Base-by-base conservation (phyloP, 2,797 vertebrate species). In the Podarcis siculus region DNA sequence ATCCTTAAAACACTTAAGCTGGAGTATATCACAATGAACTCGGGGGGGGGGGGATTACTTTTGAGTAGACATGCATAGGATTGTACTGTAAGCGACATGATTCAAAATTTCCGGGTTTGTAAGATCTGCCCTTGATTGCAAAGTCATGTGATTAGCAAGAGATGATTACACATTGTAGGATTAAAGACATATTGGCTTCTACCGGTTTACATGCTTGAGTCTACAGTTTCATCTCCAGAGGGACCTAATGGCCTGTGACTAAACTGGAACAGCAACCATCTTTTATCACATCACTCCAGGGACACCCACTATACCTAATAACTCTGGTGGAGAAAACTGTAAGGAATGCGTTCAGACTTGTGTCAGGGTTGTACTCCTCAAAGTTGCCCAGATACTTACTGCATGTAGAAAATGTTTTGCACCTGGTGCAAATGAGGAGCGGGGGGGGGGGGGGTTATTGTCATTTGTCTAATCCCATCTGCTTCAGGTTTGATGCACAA, bases 211-310 rank as follows among this genome's bases (percentile, higher is more conserved):
- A 71, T 88, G 45, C 55, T 93, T 90, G 89, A 72, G 78, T 85
- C 72, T 9, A 61, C 90, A 82, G 93, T 89, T 94, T 78, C 82
- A 67, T 86, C 55, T 94, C 78, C 79, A 13, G 87, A 73, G 88
- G 92, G 58, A 95, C 42, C 88, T 95, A 96, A 95, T 91, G 87
- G 80, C 75, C 88, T 95, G 39, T 92, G 90, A 94, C 87, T 94
- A 95, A 95, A 93, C 90, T 93, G 92, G 37, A 92, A 67, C 87
- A 90, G 86, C 89, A 91, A 94, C 88, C 79, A 87, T 91, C 61
- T 88, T 94, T 92, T 95, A 72, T 72, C 69, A 12, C n/a, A 35
- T 32, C 90, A 94, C 87, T 79, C 77, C 88, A 82, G 92, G 86
- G 92, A 91, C 10, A 69, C 30, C 61, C 61, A 64, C 21, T 64